Base-by-base conservation (phyloP, 2,113 vertebrate genomes). In the Sphaerodactylus townsendi region DNA sequence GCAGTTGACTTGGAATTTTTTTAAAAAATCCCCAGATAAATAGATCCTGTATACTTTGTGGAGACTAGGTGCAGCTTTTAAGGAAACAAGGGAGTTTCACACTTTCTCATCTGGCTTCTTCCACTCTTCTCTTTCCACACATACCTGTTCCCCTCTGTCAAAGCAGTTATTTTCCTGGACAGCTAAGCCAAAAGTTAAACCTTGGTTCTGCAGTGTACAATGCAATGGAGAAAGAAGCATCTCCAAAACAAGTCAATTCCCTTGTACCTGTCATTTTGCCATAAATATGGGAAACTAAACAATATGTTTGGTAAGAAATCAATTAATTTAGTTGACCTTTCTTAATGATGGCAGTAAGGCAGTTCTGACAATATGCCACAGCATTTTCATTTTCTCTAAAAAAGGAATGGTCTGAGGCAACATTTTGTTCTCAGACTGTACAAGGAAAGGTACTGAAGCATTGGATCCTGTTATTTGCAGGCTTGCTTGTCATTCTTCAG, bases 251-350 rank as follows among this genome's bases (percentile, higher is more conserved):
- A 62, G 87, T 89, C 89, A 92, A 81, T 70, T 83, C 83, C 85
- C 87, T 83, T 70, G 84, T 92, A 84, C 23, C 90, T 93, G 81
- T 80, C 82, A 93, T 90, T 89, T 93, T 90, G 79, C 88, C 87
- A 89, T 86, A 93, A 89, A 94, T 75, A 78, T 0, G 77, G 87
- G 82, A 77, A 88, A 39, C 82, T 93, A 93, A 92, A 93, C 87
- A 90, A 90, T 92, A 91, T 0, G 66, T 90, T 89, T 86, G 41
- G 80, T 75, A 91, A 94, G 94, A 92, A 96, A 93, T 94, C 92
- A 94, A 91, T 95, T 95, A 94, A 96, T 96, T 94, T 92, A 83
- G 84, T 81, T 89, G 90, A 95, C 96, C 95, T 96, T 94, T 96
- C 93, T 91, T 93, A 95, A 92, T 79, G 90, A 93, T 88, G 92